Percentiles rank a stretch among this genome's conserved stretches.
phyloP scores from a whole-genome alignment of 2,797 vertebrate species.

The Coregonus ussuriensis region DNA sequence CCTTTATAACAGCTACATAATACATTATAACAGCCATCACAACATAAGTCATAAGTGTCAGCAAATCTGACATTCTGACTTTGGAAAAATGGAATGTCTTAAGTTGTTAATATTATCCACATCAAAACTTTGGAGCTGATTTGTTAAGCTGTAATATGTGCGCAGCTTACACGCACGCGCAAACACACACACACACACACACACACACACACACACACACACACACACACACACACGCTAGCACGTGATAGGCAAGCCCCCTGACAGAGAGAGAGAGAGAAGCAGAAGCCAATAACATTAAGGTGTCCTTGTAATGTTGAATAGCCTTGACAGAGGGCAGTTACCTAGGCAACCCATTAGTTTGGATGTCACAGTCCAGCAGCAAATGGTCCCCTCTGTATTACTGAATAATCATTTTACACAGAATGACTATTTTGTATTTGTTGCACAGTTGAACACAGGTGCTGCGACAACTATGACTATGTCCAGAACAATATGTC shows the following conservation, averaged over 20 bases:
- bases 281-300: conserved; percentile 21
- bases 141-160: conserved; percentile 1
- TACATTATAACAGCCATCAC: neutral
- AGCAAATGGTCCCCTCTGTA: conserved; percentile 4
- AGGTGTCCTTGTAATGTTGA: conserved; percentile 16
- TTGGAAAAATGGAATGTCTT: conserved; percentile 11
- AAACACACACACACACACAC: too few species aligned
- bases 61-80: neutral
- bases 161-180: too few species aligned
- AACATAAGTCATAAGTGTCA: neutral
- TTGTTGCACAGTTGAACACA: conserved; percentile 35
- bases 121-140: conserved; percentile 11
- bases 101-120: neutral
- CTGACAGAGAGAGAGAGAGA: neutral
- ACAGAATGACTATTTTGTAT: conserved; percentile 48
- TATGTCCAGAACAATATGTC: neutral
- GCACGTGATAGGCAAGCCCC: neutral
- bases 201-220: neutral
- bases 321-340: conserved; percentile 26
- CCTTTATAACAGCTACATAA: neutral
- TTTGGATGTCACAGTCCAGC: conserved; percentile 37
- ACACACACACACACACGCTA: neutral
- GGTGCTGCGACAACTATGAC: conserved; percentile 13
- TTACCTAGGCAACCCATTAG: conserved; percentile 62
- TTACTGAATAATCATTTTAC: conserved; percentile 35